phyloP scores from a whole-genome alignment of 1,140 invertebrate species.

The Probaryconus sp. region DNA sequence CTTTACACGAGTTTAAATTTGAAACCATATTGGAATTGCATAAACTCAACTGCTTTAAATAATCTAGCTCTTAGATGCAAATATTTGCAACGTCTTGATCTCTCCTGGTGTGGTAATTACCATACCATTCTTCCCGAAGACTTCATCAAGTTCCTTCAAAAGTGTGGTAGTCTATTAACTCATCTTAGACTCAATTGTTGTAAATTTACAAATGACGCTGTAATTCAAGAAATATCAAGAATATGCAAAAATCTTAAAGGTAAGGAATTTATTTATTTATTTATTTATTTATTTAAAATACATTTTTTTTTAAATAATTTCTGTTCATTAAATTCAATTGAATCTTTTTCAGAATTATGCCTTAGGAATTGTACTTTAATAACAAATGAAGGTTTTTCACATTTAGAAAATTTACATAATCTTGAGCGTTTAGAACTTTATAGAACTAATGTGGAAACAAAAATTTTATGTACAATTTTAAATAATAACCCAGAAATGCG shows the following conservation, averaged over 20 bases:
- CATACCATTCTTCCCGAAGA: conserved; percentile 79
- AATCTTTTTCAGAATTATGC: conserved; percentile 81
- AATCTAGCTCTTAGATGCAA: conserved; percentile 80
- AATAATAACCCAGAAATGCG: conserved; percentile 82
- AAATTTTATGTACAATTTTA: conserved; percentile 82
- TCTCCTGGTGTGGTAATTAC: conserved; percentile 93
- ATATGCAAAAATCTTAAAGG: conserved; percentile 85
- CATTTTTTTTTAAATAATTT: conserved; percentile 15
- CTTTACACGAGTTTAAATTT: conserved; percentile 89
- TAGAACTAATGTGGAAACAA: conserved; percentile 83
- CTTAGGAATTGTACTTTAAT: conserved; percentile 81
- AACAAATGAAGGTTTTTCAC: conserved; percentile 81
- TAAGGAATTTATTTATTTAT: conserved; percentile 65
- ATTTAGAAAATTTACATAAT: conserved; percentile 81
- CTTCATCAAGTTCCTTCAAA: conserved; percentile 82
- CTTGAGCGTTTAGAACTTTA: conserved; percentile 88
- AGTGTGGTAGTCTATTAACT: conserved; percentile 83
- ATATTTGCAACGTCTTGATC: conserved; percentile 86
- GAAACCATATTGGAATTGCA: conserved; percentile 84
- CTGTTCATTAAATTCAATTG: neutral
- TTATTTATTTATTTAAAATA: conserved; percentile 7
- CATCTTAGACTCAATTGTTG: conserved; percentile 87
- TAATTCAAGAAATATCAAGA: conserved; percentile 81
- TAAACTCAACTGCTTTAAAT: conserved; percentile 79
- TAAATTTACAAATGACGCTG: conserved; percentile 83